Conservation (phyloP, 2,797 vertebrate species). For the Cirrhinus mrigala region DNA sequence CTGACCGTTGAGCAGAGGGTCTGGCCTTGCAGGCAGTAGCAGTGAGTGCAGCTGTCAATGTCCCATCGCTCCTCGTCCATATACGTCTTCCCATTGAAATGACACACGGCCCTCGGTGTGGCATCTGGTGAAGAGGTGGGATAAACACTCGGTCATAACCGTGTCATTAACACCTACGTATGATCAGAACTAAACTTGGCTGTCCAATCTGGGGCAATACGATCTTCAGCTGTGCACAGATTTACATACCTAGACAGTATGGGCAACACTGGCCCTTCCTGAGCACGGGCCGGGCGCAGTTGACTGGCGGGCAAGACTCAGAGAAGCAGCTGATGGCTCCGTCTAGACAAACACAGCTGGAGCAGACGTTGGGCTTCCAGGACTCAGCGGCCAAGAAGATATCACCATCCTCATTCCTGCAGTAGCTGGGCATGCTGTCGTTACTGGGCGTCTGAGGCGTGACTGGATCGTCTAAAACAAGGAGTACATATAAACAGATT, state of each 20-base stretch:
- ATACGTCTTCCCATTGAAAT: slow-evolving; percentile 86
- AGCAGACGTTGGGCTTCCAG: slow-evolving; percentile 91
- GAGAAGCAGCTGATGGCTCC: slow-evolving; percentile 88
- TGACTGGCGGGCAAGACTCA: slow-evolving; percentile 86
- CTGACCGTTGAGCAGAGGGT: slow-evolving; percentile 91
- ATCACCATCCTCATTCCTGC: slow-evolving; percentile 86
- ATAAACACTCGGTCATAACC: slow-evolving; percentile 21
- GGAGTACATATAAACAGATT: neutral
- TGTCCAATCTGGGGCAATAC: neutral
- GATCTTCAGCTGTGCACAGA: neutral
- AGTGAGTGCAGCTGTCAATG: slow-evolving; percentile 92
- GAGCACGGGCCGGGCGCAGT: slow-evolving; percentile 86
- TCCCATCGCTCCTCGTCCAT: slow-evolving; percentile 91
- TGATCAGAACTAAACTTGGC: neutral
- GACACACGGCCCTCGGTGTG: slow-evolving; percentile 83
- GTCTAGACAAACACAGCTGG: slow-evolving; percentile 87
- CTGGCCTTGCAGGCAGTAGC: slow-evolving; percentile 92
- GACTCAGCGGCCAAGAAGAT: slow-evolving; percentile 91
- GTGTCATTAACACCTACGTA: slow-evolving; percentile 1
- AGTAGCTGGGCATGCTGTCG: slow-evolving; percentile 83
- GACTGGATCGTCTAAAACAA: slow-evolving; percentile 59
- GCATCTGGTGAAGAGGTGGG: slow-evolving; percentile 74
- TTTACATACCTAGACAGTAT: slow-evolving; percentile 87
- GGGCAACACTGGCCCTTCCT: slow-evolving; percentile 91
- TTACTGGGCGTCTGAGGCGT: slow-evolving; percentile 79